A percentile compares a stretch with the other conserved stretches of the same genome.
Conservation (phyloP, 1,140 invertebrate genomes). For the Cydia fagiglandana region DNA sequence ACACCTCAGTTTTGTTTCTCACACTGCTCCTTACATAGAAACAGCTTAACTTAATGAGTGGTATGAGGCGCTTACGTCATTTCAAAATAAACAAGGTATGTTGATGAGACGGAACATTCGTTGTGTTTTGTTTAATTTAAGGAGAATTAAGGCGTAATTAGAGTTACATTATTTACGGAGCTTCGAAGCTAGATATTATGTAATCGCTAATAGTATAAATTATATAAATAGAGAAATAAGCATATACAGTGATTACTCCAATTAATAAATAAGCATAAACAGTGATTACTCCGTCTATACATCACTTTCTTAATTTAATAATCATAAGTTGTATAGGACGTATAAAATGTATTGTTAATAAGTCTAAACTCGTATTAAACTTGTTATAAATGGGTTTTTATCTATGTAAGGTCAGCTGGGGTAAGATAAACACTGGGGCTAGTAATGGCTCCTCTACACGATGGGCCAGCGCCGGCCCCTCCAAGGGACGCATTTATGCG, state of each 20-base stretch:
- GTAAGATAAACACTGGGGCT: no score
- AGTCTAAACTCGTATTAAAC: no score
- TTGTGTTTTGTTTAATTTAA: neutral
- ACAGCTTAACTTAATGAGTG: neutral
- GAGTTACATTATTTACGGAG: neutral
- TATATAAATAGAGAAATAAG: neutral
- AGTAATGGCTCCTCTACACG: no score
- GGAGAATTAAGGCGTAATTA: neutral
- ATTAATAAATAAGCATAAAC: neutral
- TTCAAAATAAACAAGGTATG: neutral
- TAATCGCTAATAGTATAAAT: no score
- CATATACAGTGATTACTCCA: neutral
- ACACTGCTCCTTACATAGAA: neutral
- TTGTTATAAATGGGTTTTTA: no score
- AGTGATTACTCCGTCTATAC: neutral
- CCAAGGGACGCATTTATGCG: no score
- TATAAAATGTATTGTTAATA: no score
- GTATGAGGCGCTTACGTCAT: neutral
- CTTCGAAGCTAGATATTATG: neutral
- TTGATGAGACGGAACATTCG: slow-evolving; percentile 15
- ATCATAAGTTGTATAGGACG: no score
- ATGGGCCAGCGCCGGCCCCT: no score
- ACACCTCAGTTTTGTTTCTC: slow-evolving; percentile 28
- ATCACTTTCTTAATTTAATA: no score
- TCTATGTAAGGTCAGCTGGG: no score